A percentile compares a stretch with the other conserved stretches of the same genome.
Conservation (phyloP, 1,140 invertebrate species). For the Drosophila aff. region DNA sequence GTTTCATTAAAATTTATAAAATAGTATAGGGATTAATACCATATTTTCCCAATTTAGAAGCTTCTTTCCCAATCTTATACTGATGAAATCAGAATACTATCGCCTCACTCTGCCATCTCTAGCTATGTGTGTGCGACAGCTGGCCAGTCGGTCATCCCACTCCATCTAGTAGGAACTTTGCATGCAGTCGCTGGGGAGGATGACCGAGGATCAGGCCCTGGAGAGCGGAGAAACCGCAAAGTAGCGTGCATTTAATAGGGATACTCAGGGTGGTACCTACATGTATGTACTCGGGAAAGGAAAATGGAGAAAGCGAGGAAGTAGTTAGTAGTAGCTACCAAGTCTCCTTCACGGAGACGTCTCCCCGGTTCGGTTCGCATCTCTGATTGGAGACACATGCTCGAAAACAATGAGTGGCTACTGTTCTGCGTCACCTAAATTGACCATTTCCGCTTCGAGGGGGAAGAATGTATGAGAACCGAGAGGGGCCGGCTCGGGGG, state of each 20-base stretch:
- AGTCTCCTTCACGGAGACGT: constrained; percentile 15
- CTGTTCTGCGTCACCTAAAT: constrained; percentile 63
- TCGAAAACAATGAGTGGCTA: constrained; percentile 62
- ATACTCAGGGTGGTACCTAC: background rate
- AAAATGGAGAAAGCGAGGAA: background rate
- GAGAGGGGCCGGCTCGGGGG: background rate
- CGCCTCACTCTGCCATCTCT: constrained; percentile 28
- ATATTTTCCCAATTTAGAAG: background rate
- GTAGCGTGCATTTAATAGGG: constrained; percentile 46
- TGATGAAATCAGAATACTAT: background rate
- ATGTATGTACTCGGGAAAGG: background rate
- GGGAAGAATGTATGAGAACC: constrained; percentile 1
- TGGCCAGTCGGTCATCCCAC: constrained; percentile 29
- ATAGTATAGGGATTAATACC: background rate
- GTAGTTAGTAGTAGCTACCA: background rate
- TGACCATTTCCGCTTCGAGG: constrained; percentile 65
- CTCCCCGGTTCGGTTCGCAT: constrained; percentile 2
- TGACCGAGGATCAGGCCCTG: constrained; percentile 20
- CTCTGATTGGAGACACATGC: constrained; percentile 34
- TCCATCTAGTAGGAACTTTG: constrained; percentile 24
- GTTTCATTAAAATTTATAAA: background rate
- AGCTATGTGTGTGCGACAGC: constrained; percentile 31
- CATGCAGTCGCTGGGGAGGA: constrained; percentile 31
- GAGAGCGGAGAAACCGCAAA: constrained; percentile 37
- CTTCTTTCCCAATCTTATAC: background rate